These are phyloP conservation scores for Dendrolimus houi DNA, from an alignment of 2,888 invertebrate genomes.

Conservation along the genomic window DNA sequence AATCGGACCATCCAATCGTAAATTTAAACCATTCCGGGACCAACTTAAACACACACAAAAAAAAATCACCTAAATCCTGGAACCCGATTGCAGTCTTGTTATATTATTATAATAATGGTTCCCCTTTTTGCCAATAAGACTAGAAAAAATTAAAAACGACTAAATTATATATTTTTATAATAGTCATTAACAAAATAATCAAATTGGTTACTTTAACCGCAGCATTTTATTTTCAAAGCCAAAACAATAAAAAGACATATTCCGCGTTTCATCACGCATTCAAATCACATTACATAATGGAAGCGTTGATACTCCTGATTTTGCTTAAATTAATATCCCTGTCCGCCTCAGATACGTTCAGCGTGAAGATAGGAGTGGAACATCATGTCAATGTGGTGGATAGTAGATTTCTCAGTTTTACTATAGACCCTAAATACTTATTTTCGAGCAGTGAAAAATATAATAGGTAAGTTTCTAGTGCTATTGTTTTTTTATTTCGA, in stretches of 20 bases:
- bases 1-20: no score
- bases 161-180: no score
- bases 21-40: no score
- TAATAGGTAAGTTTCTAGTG: slow-evolving; percentile 31
- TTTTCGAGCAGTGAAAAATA: slow-evolving; percentile 49
- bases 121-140: no score
- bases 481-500: no score
- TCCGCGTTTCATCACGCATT: slow-evolving; percentile 1
- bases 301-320: slow-evolving; percentile 9
- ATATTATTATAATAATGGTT: no score
- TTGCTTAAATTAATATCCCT: slow-evolving; percentile 10
- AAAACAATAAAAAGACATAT: slow-evolving; percentile 22
- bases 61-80: no score
- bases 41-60: no score
- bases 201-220: slow-evolving; percentile 8
- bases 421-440: slow-evolving; percentile 81
- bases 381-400: slow-evolving; percentile 79
- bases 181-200: no score
- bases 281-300: slow-evolving; percentile 2
- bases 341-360: slow-evolving; percentile 55
- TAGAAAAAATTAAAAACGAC: no score
- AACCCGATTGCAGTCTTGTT: no score
- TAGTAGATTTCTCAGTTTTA: slow-evolving; percentile 83
- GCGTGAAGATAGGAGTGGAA: slow-evolving; percentile 77
- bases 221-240: slow-evolving; percentile 20